phyloP scores from a whole-genome alignment of 2,797 vertebrate genomes.

The Tenualosa thibaudeaui region DNA sequence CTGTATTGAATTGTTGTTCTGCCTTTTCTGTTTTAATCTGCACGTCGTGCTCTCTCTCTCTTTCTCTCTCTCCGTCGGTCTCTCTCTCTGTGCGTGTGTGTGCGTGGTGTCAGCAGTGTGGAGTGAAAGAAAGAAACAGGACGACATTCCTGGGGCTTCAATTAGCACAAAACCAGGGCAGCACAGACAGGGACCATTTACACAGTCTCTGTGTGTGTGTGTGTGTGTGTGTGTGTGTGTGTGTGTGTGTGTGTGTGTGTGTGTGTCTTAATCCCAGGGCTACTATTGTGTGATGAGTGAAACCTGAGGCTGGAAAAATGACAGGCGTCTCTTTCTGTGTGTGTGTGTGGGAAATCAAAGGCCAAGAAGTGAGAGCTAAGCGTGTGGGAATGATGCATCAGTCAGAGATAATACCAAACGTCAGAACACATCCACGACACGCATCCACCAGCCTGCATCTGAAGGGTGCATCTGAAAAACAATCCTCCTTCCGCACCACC shows the following conservation, averaged over 20 bases:
- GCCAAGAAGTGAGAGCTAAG: not conserved
- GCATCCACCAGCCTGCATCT: not conserved
- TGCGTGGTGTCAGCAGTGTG: not conserved
- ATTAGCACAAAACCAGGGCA: conserved; percentile 62
- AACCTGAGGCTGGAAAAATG: not conserved
- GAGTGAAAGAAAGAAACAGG: not conserved
- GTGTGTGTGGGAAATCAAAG: not conserved
- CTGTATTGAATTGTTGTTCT: not conserved
- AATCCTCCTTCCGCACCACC: not conserved
- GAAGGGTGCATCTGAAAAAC: not conserved
- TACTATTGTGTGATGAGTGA: conserved; percentile 13
- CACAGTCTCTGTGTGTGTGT: conserved; percentile 46
- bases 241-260: conserved; percentile 35
- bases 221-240: conserved; percentile 35
- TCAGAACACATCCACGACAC: not conserved
- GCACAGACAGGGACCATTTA: conserved; percentile 54
- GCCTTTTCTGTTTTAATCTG: not conserved
- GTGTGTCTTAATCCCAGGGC: conserved; percentile 31
- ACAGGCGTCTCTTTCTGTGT: not conserved
- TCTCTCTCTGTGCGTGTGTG: too few relatives aligned
- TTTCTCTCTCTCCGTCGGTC: too few relatives aligned
- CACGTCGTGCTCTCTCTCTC: too few relatives aligned
- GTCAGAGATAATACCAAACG: not conserved
- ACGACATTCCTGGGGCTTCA: conserved; percentile 33
- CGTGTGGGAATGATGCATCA: not conserved